phyloP scores from a whole-genome alignment of 2,797 vertebrate genomes.

The Poecilia wingei region DNA sequence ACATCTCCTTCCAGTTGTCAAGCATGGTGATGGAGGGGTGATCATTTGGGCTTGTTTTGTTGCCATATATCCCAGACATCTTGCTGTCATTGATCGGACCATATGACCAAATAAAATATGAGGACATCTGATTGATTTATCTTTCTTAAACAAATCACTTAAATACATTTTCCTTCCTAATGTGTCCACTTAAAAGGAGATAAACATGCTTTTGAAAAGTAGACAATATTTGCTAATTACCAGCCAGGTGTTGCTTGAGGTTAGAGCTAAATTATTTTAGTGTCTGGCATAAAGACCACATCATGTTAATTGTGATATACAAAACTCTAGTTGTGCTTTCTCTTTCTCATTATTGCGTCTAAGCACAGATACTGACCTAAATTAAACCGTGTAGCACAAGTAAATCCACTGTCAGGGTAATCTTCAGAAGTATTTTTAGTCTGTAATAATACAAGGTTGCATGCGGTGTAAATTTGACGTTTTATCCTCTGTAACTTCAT shows the following conservation, averaged over 20 bases:
- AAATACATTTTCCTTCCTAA: neutral
- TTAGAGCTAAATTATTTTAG: neutral
- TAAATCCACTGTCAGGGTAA: neutral
- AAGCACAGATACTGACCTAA: neutral
- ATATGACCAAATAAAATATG: neutral
- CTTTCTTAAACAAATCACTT: neutral
- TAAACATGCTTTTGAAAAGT: neutral
- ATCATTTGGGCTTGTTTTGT: neutral
- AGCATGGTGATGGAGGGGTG: neutral
- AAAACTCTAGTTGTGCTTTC: neutral
- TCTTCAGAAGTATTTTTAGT: neutral
- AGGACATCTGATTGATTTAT: neutral
- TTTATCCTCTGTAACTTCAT: neutral
- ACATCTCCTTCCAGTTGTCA: neutral
- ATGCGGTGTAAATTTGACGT: neutral
- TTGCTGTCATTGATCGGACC: neutral
- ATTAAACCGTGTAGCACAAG: neutral
- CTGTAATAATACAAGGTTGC: neutral
- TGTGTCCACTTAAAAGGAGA: neutral
- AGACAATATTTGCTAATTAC: neutral
- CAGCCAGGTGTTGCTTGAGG: neutral
- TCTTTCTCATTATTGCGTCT: neutral
- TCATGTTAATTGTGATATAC: neutral
- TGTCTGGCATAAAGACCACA: neutral
- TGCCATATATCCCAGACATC: neutral